Evolutionary conservation across 2,888 invertebrate species (phyloP), one percentile per base, ranked within the genome.

Genomic region (Calameuta filiformis): DNA sequence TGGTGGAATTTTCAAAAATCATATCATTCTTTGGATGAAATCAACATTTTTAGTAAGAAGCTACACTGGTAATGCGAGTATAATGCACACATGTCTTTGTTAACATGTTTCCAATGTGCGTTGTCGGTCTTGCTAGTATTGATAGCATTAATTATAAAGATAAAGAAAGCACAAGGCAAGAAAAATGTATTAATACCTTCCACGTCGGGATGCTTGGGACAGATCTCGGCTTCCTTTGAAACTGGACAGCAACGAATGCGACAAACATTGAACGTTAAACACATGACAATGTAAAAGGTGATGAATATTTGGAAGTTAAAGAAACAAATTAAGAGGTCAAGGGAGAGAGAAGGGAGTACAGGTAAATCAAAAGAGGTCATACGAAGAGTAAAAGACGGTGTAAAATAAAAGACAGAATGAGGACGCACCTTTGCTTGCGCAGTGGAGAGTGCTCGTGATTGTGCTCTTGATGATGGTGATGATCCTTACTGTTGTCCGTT

Each of bases 151-250:
- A 56, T 56, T 56, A 23, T 15, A 56, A 56, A 9, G 40, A 23
- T 56, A 56, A 56, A 23, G 40, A 56, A 56, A 56, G 40, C 40
- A 56, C 40, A 56, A 56, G 40, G 40, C 40, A 56, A 56, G 40
- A 56, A 56, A 56, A 56, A 56, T 56, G 76, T 23, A 76, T 76
- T 79, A 79, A 74, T 89, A 93, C 93, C 93, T 93, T 92, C 92
- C 92, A 89, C 92, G 87, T 80, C 88, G 90, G 76, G 90, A 90
- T 83, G 86, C 83, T 71, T 94, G 92, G 84, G 93, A 93, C 81
- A 94, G 92, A 88, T 94, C 94, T 82, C 94, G 93, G 79, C 94
- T 94, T 88, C 94, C 94, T 91, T 94, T 94, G 92, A 94, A 94
- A 92, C 94, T 94, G 92, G 87, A 92, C 90, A 88, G 85, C 84